Conservation (phyloP, 2,113 vertebrate genomes). For the Cygnus buccinator region DNA sequence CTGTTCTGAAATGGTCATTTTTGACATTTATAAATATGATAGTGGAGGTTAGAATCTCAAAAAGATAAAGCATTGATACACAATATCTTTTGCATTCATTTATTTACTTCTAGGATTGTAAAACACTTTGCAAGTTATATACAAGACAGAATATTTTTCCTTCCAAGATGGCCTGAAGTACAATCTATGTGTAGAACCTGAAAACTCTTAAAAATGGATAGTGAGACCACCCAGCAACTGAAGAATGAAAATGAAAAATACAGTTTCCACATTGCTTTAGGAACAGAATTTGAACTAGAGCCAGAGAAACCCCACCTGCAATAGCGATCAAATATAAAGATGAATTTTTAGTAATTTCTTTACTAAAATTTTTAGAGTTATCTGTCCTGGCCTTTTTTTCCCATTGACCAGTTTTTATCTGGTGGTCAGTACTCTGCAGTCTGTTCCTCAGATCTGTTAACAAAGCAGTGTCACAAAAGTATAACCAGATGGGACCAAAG, state of each 20-base stretch:
- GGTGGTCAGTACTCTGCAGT: background rate
- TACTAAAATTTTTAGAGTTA: background rate
- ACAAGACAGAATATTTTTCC: background rate
- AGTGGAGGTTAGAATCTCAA: background rate
- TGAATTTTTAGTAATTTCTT: no score
- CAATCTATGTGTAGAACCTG: background rate
- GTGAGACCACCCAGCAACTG: background rate
- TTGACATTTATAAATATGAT: background rate
- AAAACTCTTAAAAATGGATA: background rate
- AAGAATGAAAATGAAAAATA: background rate
- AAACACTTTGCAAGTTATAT: background rate
- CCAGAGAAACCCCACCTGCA: accelerated
- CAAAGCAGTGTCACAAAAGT: background rate
- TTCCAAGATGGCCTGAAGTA: background rate
- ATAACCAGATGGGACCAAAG: background rate
- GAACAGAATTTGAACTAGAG: background rate
- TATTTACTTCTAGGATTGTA: background rate
- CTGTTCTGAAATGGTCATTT: background rate
- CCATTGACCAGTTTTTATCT: background rate
- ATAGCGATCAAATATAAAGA: background rate
- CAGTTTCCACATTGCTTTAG: background rate
- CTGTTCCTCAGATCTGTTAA: background rate
- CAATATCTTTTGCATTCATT: background rate
- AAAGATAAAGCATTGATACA: background rate
- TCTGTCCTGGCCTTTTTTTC: background rate